Evolutionary conservation across 2,888 invertebrate genomes (phyloP).

Genomic region (Capitulum mitella): DNA sequence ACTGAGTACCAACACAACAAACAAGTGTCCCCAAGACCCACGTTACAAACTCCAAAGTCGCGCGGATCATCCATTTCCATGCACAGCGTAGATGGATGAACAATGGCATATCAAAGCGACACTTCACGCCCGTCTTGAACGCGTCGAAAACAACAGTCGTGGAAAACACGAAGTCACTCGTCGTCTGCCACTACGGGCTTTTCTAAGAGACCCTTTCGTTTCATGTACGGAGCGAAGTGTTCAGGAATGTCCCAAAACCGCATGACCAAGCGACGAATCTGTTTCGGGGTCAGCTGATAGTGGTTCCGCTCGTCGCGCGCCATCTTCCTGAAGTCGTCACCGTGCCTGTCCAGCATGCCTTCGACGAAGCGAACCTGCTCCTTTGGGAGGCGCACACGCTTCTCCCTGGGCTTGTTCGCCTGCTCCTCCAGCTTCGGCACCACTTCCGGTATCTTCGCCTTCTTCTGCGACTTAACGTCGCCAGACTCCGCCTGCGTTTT

Average conservation of each 20-base stretch:
- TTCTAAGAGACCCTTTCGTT: neutral
- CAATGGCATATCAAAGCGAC: too few species aligned
- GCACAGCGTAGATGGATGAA: too few species aligned
- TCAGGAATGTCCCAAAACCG: constrained; percentile 23
- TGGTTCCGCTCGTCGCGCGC: neutral
- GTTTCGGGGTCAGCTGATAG: constrained; percentile 10
- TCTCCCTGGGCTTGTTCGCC: constrained; percentile 29
- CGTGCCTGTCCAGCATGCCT: constrained; percentile 28
- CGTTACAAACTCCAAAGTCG: too few species aligned
- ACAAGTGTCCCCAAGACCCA: too few species aligned
- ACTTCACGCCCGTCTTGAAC: too few species aligned
- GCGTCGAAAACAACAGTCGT: too few species aligned
- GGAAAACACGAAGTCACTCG: neutral
- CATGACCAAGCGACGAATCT: neutral
- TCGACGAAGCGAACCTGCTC: constrained; percentile 31
- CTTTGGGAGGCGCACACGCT: constrained; percentile 29
- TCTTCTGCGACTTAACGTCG: neutral
- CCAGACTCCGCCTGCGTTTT: neutral
- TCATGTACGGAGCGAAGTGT: constrained; percentile 15
- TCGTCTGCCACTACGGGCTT: neutral
- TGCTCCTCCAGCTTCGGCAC: neutral
- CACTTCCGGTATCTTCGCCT: too few species aligned
- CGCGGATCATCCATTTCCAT: too few species aligned
- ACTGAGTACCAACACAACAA: too few species aligned
- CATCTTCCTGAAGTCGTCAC: neutral